phyloP scores from a whole-genome alignment of 2,113 vertebrate species.

The Semnornis frantzii region DNA sequence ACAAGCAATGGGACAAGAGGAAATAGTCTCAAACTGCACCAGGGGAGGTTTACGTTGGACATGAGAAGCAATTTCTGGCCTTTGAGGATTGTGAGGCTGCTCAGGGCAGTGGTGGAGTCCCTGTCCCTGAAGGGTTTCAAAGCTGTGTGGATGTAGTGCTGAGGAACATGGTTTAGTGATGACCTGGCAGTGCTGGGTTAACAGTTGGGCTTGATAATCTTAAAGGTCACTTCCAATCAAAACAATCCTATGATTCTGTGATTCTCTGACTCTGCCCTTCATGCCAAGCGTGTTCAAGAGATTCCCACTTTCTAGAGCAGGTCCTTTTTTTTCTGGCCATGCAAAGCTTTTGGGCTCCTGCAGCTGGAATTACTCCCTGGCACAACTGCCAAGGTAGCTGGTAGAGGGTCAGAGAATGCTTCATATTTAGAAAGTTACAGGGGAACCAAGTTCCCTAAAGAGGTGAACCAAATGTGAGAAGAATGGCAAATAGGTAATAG shows the following conservation, averaged over 20 bases:
- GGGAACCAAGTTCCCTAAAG: not conserved
- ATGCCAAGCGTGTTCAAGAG: fast-evolving
- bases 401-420: not conserved
- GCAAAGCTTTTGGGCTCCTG: not conserved
- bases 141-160: not conserved
- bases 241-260: not conserved
- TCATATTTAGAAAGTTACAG: not conserved
- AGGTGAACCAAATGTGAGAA: not conserved
- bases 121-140: not conserved
- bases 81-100: not conserved
- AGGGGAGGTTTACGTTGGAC: not conserved
- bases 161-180: not conserved
- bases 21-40: not conserved
- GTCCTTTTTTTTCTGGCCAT: not conserved
- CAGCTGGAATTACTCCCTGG: not conserved
- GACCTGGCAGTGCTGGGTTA: not conserved
- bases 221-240: not conserved
- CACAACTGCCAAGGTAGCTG: not conserved
- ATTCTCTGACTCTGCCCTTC: not conserved
- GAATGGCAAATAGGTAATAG: not conserved
- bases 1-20: not conserved
- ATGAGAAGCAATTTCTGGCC: not conserved
- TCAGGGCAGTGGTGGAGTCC: not conserved
- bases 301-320: fast-evolving
- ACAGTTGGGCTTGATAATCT: not conserved